Conservation (phyloP, 2,797 vertebrate species). For the Sebastes oblongus region DNA sequence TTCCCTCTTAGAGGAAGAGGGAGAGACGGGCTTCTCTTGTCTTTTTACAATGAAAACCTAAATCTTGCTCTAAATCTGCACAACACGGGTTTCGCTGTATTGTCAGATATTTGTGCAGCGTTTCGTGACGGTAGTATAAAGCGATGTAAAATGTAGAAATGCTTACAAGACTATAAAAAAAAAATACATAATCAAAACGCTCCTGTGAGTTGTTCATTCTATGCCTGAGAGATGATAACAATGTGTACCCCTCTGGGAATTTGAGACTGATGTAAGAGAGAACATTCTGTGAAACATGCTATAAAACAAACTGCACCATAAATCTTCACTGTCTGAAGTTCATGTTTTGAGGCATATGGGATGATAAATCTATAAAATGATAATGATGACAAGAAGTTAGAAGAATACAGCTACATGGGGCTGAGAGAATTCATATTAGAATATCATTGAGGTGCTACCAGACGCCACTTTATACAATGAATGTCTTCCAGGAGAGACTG, state of each 20-base stretch:
- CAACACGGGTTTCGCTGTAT: background rate
- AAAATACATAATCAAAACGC: background rate
- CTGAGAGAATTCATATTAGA: background rate
- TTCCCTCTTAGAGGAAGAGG: conserved; percentile 13
- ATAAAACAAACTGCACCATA: background rate
- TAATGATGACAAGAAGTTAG: background rate
- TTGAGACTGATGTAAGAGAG: background rate
- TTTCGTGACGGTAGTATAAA: background rate
- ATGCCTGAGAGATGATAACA: background rate
- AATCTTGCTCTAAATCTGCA: background rate
- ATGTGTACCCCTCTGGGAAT: background rate
- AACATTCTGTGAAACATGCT: background rate
- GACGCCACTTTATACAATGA: background rate
- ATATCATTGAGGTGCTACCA: background rate
- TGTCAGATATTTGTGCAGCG: background rate
- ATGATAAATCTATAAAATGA: background rate
- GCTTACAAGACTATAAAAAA: too few species aligned
- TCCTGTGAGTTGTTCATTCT: background rate
- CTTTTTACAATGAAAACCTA: conserved; percentile 7
- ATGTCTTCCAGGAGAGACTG: background rate
- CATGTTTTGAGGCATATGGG: background rate
- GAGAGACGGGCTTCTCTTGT: conserved; percentile 4
- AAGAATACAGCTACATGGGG: background rate
- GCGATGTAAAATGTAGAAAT: background rate
- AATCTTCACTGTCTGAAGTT: background rate